Base-by-base conservation (phyloP, 2,113 vertebrate species). In the western clawed frog (Xenopus tropicalis) region DNA sequence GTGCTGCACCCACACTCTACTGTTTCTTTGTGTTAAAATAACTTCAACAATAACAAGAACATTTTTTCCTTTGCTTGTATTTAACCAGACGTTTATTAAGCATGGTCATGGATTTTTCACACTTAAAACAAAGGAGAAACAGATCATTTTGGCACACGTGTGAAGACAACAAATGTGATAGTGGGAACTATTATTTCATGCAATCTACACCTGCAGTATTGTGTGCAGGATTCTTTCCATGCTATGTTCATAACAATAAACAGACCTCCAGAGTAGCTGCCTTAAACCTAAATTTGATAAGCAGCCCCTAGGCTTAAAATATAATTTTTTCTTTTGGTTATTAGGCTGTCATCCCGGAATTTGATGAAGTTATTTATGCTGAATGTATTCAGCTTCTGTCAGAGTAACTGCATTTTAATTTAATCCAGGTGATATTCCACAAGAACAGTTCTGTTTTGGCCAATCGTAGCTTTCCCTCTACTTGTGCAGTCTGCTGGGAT, bases 391-490 rank as follows among this genome's bases (percentile, higher is more conserved):
- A 69, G 73, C 81, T 86, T 81, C 78, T 79, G 83, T 89, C 89
- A 88, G 90, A 90, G 83, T 90, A 90, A 91, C 86, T 82, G 83
- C 69, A 83, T 82, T 75, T 92, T 91, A 91, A 92, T 91, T 90
- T 84, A 88, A 87, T 87, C 87, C 89, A 91, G 90, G 90, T 91
- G 88, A 90, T 87, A 85, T 81, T 82, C 83, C 80, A 78, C 84
- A 85, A 85, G 82, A 77, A 81, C 54, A 81, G 86, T 87, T 84
- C 87, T 88, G 85, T 90, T 86, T 84, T 87, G 88, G 89, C 87
- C 86, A 81, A 77, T 85, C 80, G 76, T 85, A 85, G 83, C 84
- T 88, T 89, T 88, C 88, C 88, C 87, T 92, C 89, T 88, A 86
- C 88, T 89, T 91, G 88, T 88, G 88, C 86, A 91, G 91, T 91